phyloP scores from a whole-genome alignment of 2,888 invertebrate species.

The Spodoptera littoralis region DNA sequence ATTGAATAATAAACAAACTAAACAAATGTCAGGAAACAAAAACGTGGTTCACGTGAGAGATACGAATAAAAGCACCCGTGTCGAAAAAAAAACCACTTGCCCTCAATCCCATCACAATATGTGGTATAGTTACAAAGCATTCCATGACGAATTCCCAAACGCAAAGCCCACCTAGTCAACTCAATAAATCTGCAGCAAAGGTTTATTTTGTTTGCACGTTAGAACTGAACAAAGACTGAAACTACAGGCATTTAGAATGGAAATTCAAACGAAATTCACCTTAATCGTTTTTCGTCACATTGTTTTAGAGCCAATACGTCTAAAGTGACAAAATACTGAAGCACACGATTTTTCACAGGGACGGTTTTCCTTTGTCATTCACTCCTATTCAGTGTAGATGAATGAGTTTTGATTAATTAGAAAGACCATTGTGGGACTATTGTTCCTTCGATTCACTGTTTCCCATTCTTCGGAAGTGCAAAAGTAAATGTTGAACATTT shows the following conservation, averaged over 20 bases:
- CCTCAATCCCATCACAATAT: neutral
- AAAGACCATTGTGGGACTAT: conserved; percentile 32
- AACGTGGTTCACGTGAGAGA: too few species aligned
- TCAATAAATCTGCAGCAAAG: conserved; percentile 30
- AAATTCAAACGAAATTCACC: conserved; percentile 28
- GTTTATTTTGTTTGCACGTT: conserved; percentile 28
- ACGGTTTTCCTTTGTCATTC: conserved; percentile 37
- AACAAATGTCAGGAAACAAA: too few species aligned
- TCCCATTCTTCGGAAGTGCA: conserved; percentile 19
- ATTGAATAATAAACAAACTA: too few species aligned
- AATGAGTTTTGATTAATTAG: conserved; percentile 52
- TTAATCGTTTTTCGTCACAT: conserved; percentile 20
- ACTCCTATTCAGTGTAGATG: conserved; percentile 37
- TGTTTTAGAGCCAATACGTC: conserved; percentile 13
- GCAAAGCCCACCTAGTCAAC: conserved; percentile 32
- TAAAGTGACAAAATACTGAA: conserved; percentile 19
- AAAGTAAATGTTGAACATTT: conserved; percentile 34
- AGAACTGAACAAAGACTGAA: conserved; percentile 12
- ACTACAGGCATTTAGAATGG: conserved; percentile 20
- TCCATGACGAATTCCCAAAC: conserved; percentile 35
- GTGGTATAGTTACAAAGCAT: conserved; percentile 33
- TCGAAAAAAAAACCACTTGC: neutral
- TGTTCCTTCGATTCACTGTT: conserved; percentile 35
- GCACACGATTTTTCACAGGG: conserved; percentile 21
- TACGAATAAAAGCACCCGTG: too few species aligned